Percentiles rank a stretch among this genome's conserved stretches.
Evolutionary conservation across 2,888 invertebrate genomes (phyloP).

Genomic region (Neoitamus cyanurus): DNA sequence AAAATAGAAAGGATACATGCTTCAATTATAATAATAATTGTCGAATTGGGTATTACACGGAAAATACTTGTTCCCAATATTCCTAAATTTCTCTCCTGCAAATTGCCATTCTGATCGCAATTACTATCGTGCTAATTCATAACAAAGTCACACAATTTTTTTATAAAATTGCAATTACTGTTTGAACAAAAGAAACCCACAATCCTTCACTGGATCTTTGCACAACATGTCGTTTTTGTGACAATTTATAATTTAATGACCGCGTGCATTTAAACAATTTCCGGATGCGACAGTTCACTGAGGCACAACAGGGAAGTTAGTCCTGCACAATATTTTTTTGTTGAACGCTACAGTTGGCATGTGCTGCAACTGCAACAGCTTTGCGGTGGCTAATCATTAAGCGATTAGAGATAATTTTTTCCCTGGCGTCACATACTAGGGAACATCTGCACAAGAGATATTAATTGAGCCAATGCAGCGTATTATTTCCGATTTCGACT

Average conservation of each 20-base stretch:
- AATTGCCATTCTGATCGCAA: not conserved
- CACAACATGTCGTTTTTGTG: not conserved
- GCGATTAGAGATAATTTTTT: not conserved
- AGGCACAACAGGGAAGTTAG: not conserved
- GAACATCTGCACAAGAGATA: conserved; percentile 8
- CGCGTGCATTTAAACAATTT: not conserved
- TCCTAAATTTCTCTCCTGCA: not conserved
- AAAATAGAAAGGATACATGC: not conserved
- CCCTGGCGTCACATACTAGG: not conserved
- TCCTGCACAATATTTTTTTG: not conserved
- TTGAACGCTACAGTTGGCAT: not conserved
- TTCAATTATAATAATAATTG: not conserved
- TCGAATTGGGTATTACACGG: not conserved
- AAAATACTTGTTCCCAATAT: not conserved
- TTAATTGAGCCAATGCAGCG: conserved; percentile 27
- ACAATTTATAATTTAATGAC: not conserved
- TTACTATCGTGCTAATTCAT: not conserved
- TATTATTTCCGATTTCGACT: conserved; percentile 14
- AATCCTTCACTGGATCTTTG: not conserved
- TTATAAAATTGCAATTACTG: not conserved
- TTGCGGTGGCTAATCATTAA: not conserved
- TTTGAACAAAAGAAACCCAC: not conserved
- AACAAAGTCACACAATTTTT: not conserved
- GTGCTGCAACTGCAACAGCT: not conserved
- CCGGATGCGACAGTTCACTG: not conserved